These are phyloP conservation scores for Helostoma temminkii DNA, from an alignment of 2,797 vertebrate genomes.

Conservation along the genomic window DNA sequence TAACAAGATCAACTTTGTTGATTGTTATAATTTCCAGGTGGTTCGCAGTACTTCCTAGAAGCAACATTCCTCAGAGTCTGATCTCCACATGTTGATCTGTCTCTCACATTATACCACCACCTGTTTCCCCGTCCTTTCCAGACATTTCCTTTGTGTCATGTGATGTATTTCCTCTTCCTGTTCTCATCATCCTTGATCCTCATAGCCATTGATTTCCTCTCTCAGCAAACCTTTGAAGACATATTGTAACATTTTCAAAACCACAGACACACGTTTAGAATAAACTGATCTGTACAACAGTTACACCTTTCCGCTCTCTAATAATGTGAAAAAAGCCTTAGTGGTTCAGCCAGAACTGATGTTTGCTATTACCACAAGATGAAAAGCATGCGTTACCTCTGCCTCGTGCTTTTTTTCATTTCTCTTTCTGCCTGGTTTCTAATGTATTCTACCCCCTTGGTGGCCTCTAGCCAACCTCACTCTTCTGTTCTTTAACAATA, in stretches of 20 bases:
- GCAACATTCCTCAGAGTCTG: constrained; percentile 11
- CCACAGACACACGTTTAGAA: background rate
- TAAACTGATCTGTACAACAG: constrained; percentile 16
- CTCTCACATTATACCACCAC: constrained; percentile 40
- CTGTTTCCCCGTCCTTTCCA: constrained; percentile 66
- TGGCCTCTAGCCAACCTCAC: constrained; percentile 75
- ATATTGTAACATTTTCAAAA: background rate
- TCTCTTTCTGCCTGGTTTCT: constrained; percentile 53
- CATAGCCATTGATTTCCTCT: constrained; percentile 30
- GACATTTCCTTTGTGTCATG: constrained; percentile 57
- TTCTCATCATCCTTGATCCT: constrained; percentile 33
- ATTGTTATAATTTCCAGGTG: constrained; percentile 8
- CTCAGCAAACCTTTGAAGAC: constrained; percentile 31
- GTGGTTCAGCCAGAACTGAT: constrained; percentile 24
- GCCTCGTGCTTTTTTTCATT: constrained; percentile 25
- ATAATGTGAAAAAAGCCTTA: constrained; percentile 16
- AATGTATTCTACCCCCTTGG: constrained; percentile 75
- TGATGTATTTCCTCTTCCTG: constrained; percentile 58
- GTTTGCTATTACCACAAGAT: constrained; percentile 31
- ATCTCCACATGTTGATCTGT: constrained; percentile 32
- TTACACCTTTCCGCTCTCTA: background rate
- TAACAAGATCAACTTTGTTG: no score
- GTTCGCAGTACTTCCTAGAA: background rate
- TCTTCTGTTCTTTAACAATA: constrained; percentile 77
- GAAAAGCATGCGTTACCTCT: constrained; percentile 39